These are phyloP conservation scores for Lithophane leautieri DNA, from an alignment of 2,888 invertebrate species.

Conservation along the genomic window DNA sequence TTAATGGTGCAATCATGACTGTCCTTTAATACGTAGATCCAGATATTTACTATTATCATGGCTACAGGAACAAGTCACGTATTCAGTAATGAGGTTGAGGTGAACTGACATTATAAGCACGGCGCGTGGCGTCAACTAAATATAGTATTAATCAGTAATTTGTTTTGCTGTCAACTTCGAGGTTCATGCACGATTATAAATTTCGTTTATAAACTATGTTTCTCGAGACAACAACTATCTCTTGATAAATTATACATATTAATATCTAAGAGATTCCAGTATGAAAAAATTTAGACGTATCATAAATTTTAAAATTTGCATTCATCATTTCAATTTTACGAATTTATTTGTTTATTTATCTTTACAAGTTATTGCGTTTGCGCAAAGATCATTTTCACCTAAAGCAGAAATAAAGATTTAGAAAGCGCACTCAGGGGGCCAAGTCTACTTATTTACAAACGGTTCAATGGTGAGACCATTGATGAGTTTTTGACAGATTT, in stretches of 20 bases:
- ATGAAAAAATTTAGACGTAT: no score
- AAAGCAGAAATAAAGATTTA: no score
- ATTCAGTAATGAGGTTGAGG: constrained; percentile 40
- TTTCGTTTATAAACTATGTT: constrained; percentile 1
- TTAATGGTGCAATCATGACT: no score
- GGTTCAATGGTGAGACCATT: no score
- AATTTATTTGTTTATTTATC: no score
- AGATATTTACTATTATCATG: neutral
- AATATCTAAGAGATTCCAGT: neutral
- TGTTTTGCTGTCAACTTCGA: constrained; percentile 44
- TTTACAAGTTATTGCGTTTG: no score
- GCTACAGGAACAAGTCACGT: constrained; percentile 34
- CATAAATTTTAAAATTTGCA: no score
- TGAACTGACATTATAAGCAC: constrained; percentile 31
- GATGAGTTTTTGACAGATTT: no score
- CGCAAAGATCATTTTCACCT: no score
- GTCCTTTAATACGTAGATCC: neutral
- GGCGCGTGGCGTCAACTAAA: constrained; percentile 17
- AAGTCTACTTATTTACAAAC: no score
- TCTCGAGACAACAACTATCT: neutral
- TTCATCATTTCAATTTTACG: no score
- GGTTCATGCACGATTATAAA: constrained; percentile 30
- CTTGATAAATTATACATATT: neutral
- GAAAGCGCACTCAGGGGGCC: no score
- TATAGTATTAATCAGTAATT: constrained; percentile 36